Percentiles rank a stretch among this genome's conserved stretches.
Conservation (phyloP, 2,797 vertebrate species). For the Oryzias dopingdopingensis region DNA sequence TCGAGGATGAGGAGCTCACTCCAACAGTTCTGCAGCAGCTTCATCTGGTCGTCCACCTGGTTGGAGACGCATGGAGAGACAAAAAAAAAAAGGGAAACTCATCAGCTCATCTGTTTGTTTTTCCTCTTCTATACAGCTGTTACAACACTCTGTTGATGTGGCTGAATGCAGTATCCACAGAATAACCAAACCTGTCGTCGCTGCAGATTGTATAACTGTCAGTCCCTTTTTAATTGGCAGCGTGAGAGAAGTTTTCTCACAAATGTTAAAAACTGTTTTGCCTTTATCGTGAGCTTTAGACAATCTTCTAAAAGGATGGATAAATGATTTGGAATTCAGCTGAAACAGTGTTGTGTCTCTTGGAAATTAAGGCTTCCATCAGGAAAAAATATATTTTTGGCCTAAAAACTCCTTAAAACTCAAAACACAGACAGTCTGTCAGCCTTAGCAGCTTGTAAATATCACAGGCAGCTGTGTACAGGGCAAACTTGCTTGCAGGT, state of each 20-base stretch:
- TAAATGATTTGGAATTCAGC: not conserved
- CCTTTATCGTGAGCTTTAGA: not conserved
- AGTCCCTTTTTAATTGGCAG: conserved; percentile 5
- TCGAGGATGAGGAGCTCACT: conserved; percentile 97
- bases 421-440: conserved; percentile 10
- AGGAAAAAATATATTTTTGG: not conserved
- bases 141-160: conserved; percentile 12
- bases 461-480: conserved; percentile 41
- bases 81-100: conserved; percentile 15
- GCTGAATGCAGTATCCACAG: conserved; percentile 14
- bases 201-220: conserved; percentile 14
- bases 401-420: conserved; percentile 2
- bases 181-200: conserved; percentile 3
- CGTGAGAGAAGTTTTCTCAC: not conserved
- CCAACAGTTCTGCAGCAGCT: conserved; percentile 98
- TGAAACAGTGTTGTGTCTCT: conserved; percentile 2
- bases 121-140: conserved; percentile 9
- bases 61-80: conserved; percentile 13
- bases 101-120: conserved; percentile 13
- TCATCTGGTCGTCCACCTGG: conserved; percentile 99
- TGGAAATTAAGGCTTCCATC: conserved; percentile 7
- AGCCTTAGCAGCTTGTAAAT: conserved; percentile 15
- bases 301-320: not conserved
- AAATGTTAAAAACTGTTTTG: not conserved
- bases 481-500: conserved; percentile 38